Base-by-base conservation (phyloP, 2,888 invertebrate genomes). In the Perizoma flavofasciatum region DNA sequence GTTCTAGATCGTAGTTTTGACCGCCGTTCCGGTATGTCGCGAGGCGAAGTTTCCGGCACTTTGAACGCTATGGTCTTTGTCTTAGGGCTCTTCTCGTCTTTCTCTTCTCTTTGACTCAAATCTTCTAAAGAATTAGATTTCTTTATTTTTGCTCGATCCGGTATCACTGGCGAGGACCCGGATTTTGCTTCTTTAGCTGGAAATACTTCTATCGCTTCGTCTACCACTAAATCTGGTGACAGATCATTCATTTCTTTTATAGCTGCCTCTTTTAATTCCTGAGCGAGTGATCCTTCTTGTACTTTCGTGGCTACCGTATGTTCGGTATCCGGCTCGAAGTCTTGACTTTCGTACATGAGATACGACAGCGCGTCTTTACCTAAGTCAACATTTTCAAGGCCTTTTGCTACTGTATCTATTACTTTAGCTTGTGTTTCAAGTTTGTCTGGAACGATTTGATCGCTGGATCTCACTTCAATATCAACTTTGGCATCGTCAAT, bases 351-450 rank as follows among this genome's bases (percentile, higher is more conserved):
- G 46, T 82, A 88, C 33, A 86, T 81, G 0, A 91, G 73, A 60
- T 89, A 90, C 0, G 90, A 86, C 0, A 92, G 59, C 0, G 92
- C 92, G 37, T 92, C 92, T 76, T 87, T 91, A 0, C 85, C 92
- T 52, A 92, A 71, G 69, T 92, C 92, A 0, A 92, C 80, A 0
- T 68, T 73, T 44, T 82, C 84, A 7, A 82, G 54, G 9, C 72
- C 76, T 37, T 72, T 75, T 0, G 68, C 55, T 9, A 72, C 51
- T 64, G 61, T 63, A 0, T 63, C 37, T 57, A 71, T 40, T 5
- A 67, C 67, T n/a, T 55, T 49, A 5, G 65, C 58, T 5, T 64
- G 65, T 51, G 4, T 22, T 22, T 72, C 71, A 9, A 73, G 51
- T 7, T 34, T 9, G n/a, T 73, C 32, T 40, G 46, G 10, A 5